These are phyloP conservation scores for Ascaphus truei DNA, from an alignment of 2,113 vertebrate genomes.

Conservation along the genomic window DNA sequence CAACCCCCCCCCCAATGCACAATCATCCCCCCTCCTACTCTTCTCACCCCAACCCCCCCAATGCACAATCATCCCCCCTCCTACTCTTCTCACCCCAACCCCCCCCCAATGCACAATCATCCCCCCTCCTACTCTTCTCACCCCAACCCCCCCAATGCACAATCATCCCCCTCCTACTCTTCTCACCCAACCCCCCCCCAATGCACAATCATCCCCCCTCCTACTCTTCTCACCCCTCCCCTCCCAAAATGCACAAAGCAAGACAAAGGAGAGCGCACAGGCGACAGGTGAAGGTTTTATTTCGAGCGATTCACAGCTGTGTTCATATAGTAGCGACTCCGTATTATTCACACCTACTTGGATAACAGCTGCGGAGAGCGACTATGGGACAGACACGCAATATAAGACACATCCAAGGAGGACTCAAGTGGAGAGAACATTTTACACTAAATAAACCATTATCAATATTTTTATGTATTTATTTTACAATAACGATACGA, in stretches of 20 bases:
- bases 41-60: no score
- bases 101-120: no score
- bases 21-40: no score
- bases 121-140: no score
- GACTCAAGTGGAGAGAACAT: constrained; percentile 72
- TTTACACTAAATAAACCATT: constrained; percentile 46
- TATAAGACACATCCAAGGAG: constrained; percentile 77
- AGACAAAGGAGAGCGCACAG: neutral
- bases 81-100: no score
- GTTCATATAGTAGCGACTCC: constrained; percentile 81
- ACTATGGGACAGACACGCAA: constrained; percentile 76
- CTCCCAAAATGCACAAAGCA: fast-evolving
- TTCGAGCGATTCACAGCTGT: constrained; percentile 81
- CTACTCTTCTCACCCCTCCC: fast-evolving
- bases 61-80: no score
- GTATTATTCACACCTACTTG: constrained; percentile 80
- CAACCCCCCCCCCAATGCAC: no score
- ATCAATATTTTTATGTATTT: neutral
- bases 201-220: no score
- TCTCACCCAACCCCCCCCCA: no score
- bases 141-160: no score
- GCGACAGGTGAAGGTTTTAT: constrained; percentile 79
- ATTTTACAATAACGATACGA: constrained; percentile 41
- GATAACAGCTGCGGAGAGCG: constrained; percentile 85
- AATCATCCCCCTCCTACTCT: no score